Percentiles rank a stretch among this genome's conserved stretches.
These are phyloP conservation scores for Hippocampus kuda DNA, from an alignment of 2,797 vertebrate species.

Conservation along the genomic window DNA sequence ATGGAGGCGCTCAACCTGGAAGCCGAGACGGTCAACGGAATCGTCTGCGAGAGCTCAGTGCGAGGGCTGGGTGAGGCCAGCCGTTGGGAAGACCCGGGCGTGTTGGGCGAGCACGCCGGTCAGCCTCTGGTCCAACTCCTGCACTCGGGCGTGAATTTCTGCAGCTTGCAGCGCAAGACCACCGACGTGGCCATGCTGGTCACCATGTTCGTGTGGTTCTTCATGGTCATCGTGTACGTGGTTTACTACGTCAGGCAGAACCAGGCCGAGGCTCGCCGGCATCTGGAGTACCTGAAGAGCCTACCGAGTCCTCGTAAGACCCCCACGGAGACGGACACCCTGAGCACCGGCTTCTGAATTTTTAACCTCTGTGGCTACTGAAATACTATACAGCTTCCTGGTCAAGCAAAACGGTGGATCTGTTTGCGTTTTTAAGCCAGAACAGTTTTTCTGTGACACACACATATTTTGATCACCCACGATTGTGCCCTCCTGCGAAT, in stretches of 20 bases:
- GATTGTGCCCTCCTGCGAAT: too few relatives aligned
- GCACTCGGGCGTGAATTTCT: conserved; percentile 70
- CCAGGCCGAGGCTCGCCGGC: conserved; percentile 62
- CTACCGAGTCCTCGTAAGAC: conserved; percentile 59
- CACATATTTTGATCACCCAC: too few relatives aligned
- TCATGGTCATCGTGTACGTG: conserved; percentile 67
- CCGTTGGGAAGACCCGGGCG: conserved; percentile 64
- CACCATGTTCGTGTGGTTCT: conserved; percentile 75
- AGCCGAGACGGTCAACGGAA: conserved; percentile 55
- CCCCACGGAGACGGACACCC: conserved; percentile 59
- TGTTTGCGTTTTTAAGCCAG: background rate
- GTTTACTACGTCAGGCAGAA: conserved; percentile 72
- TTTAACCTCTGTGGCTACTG: too few relatives aligned
- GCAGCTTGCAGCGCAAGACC: conserved; percentile 68
- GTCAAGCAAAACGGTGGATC: too few relatives aligned
- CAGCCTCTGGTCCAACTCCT: conserved; percentile 64
- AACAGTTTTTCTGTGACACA: background rate
- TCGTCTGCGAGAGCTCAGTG: conserved; percentile 58
- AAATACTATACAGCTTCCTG: too few relatives aligned
- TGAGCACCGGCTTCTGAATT: conserved; percentile 68
- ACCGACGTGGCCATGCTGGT: conserved; percentile 69
- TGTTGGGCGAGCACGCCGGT: conserved; percentile 58
- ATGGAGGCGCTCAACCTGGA: conserved; percentile 68
- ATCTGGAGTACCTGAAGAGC: conserved; percentile 70
- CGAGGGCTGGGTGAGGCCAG: conserved; percentile 58